Percentiles rank a stretch among this genome's conserved stretches.
Conservation (phyloP, 2,797 vertebrate species). For the Linurgus olivaceus region DNA sequence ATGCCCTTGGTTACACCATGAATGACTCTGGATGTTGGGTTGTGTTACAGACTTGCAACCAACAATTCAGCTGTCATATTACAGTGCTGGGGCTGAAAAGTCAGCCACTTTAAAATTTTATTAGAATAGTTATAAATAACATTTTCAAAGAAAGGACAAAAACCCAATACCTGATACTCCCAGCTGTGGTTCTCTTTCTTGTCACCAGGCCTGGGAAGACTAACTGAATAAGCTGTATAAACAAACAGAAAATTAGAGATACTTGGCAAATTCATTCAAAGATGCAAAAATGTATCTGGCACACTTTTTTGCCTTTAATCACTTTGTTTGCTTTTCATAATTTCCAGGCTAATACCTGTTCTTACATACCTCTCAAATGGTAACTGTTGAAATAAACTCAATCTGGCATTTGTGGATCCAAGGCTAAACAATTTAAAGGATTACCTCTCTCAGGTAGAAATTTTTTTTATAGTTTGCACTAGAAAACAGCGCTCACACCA, state of each 20-base stretch:
- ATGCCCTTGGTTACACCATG: neutral
- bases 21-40: neutral
- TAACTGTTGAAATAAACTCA: neutral
- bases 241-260: neutral
- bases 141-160: neutral
- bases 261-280: neutral
- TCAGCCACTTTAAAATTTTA: neutral
- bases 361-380: neutral
- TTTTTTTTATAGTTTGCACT: neutral
- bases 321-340: neutral
- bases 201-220: conserved; percentile 70
- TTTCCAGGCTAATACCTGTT: neutral
- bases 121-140: neutral
- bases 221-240: conserved; percentile 60
- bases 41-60: neutral
- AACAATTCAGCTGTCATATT: neutral
- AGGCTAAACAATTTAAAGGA: neutral
- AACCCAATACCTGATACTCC: conserved; percentile 59
- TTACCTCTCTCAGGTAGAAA: neutral
- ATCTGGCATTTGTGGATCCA: accelerated
- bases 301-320: neutral
- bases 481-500: neutral
- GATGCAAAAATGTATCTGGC: neutral
- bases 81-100: neutral
- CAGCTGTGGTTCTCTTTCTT: conserved; percentile 66